Evolutionary conservation across 1,140 invertebrate genomes (phyloP).

Genomic region (Diabrotica undecimpunctata): DNA sequence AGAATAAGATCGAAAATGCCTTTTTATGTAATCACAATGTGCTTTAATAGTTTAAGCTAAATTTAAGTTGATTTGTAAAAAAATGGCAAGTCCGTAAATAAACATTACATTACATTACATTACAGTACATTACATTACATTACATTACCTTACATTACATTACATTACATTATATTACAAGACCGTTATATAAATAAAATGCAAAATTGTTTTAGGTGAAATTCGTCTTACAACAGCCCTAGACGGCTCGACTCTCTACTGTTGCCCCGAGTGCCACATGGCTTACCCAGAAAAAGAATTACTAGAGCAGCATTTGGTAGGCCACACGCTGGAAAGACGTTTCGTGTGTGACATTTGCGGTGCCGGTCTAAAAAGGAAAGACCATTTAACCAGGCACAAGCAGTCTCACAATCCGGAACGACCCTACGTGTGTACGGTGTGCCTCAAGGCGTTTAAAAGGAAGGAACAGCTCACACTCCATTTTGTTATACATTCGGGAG

Average conservation of each 20-base stretch:
- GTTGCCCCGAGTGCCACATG: conserved; percentile 77
- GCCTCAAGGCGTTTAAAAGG: conserved; percentile 73
- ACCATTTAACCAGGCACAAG: conserved; percentile 75
- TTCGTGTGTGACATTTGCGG: conserved; percentile 59
- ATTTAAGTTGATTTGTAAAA: no score
- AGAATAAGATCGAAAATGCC: no score
- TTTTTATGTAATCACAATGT: no score
- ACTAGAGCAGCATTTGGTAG: conserved; percentile 69
- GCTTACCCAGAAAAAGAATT: conserved; percentile 73
- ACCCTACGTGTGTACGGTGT: conserved; percentile 72
- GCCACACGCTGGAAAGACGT: conserved; percentile 72
- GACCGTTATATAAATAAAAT: no score
- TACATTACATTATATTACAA: no score
- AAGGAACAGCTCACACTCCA: conserved; percentile 81
- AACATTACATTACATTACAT: no score
- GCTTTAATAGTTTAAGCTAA: no score
- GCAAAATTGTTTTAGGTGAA: conserved; percentile 46
- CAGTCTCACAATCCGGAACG: conserved; percentile 74
- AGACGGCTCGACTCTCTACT: conserved; percentile 69
- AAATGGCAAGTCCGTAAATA: no score
- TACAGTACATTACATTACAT: no score
- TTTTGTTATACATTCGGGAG: conserved; percentile 81
- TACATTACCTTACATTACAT: no score
- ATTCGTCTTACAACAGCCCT: conserved; percentile 68
- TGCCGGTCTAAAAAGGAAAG: conserved; percentile 72